Conservation (phyloP, 30 jellyfish, hydroid and myxozoan species). For the Catostylus mosaicus region DNA sequence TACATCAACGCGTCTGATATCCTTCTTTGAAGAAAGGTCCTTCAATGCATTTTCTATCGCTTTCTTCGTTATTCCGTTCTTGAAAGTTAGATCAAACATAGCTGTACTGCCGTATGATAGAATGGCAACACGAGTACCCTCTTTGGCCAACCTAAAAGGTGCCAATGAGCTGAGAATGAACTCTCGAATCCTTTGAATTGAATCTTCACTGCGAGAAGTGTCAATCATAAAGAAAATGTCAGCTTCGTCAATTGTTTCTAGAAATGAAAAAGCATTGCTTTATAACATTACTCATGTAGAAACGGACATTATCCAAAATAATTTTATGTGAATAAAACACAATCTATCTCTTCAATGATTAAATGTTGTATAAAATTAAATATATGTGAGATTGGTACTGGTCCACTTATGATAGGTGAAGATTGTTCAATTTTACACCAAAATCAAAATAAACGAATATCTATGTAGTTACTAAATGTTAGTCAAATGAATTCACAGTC, state of each 20-base stretch:
- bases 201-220: slow-evolving; percentile 23
- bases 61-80: slow-evolving; percentile 32
- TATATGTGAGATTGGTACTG: no score
- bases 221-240: slow-evolving; percentile 54
- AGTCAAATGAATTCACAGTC: no score
- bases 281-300: no score
- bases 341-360: no score
- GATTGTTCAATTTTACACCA: no score
- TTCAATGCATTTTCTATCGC: slow-evolving; percentile 53
- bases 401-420: no score
- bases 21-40: slow-evolving; percentile 32
- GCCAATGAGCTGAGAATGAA: slow-evolving; percentile 43
- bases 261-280: not conserved
- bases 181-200: slow-evolving; percentile 30
- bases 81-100: slow-evolving; percentile 17
- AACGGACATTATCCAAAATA: no score
- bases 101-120: slow-evolving; percentile 62
- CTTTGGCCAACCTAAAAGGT: slow-evolving; percentile 37
- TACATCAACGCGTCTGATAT: slow-evolving; percentile 51
- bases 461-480: no score
- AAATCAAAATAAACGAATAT: no score
- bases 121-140: slow-evolving; percentile 51
- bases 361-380: no score
- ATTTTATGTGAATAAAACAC: no score
- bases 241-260: slow-evolving; percentile 26